A percentile compares a stretch with the other conserved stretches of the same genome.
These are phyloP conservation scores for Anoplius nigerrimus DNA, from an alignment of 2,888 invertebrate genomes.

Conservation along the genomic window DNA sequence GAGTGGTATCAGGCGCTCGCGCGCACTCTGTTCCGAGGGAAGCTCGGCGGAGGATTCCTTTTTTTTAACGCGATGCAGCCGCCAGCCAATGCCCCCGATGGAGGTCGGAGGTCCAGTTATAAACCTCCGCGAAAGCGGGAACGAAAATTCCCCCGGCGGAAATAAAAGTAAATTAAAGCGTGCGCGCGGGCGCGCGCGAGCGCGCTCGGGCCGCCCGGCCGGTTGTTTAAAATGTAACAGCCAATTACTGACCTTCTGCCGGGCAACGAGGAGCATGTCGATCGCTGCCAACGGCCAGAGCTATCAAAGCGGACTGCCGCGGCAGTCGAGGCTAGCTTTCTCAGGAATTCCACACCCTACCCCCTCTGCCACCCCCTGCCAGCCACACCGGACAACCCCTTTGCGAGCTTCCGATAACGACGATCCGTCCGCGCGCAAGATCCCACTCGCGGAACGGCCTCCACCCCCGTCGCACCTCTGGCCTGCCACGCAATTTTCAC, in stretches of 20 bases:
- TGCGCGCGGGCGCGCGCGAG: constrained; percentile 34
- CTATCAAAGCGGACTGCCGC: constrained; percentile 34
- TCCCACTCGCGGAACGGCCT: neutral
- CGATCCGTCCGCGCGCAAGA: neutral
- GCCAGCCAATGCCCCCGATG: constrained; percentile 3
- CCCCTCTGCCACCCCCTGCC: too few relatives aligned
- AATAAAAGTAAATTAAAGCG: constrained; percentile 70
- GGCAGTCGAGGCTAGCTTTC: constrained; percentile 10
- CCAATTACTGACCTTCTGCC: constrained; percentile 60
- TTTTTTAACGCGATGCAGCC: neutral
- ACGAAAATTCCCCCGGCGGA: constrained; percentile 61
- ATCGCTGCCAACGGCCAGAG: constrained; percentile 27
- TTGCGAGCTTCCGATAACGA: too few relatives aligned
- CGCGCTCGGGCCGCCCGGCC: too few relatives aligned
- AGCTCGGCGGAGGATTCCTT: constrained; percentile 24
- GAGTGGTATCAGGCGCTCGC: constrained; percentile 7
- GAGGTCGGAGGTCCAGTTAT: constrained; percentile 41
- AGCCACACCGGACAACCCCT: too few relatives aligned
- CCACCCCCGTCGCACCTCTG: neutral
- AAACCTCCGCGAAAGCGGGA: constrained; percentile 48
- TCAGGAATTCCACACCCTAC: constrained; percentile 18
- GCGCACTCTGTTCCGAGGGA: neutral
- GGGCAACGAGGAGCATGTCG: constrained; percentile 25
- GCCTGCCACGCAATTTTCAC: too few relatives aligned
- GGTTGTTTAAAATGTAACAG: constrained; percentile 67